Base-by-base conservation (phyloP, 2,113 vertebrate genomes). In the Edolisoma coerulescens region DNA sequence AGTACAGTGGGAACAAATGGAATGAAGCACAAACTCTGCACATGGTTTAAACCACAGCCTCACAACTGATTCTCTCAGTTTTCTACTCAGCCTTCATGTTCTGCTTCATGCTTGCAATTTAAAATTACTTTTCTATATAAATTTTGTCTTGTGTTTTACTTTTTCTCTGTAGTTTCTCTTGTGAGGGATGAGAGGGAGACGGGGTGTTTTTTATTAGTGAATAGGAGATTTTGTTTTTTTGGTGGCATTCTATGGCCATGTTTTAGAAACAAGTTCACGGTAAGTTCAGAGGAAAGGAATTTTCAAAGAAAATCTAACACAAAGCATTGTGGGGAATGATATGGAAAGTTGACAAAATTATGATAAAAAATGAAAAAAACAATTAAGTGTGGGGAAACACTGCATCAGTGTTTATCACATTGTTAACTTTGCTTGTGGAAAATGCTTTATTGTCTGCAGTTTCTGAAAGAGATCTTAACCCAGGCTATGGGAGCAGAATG, bases 201-300 rank as follows among this genome's bases (percentile, higher is more conserved):
- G 0, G n/a, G 15, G 52, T 81, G 82, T 49, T 91, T 93, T 97
- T 84, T 73, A 77, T 90, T 96, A 96, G 67, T 41, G 75, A 94
- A 94, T n/a, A 89, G 39, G 93, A 42, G 21, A 35, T 91, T 87
- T 84, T 79, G 74, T n/a, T 95, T 81, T 84, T 74, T 85, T 13
- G 61, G 96, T 94, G 84, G 95, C 82, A 87, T 89, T 97, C 96
- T 85, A 70, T 83, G 93, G 90, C 39, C 3, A 35, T 71, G 87
- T 60, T 91, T 96, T 95, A 78, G 76, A 96, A 88, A 95, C 71
- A 97, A 97, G 98, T 98, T 98, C 98, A 98, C 21, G 16, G 91
- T 59, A 97, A 98, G 97, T 98, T 98, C 98, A 98, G 96, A 97
- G 94, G 96, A 97, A 98, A 98, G 82, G 95, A 98, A 98, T 98